These are phyloP conservation scores for Lasius fuliginosus DNA, from an alignment of 2,888 invertebrate genomes.

Conservation along the genomic window DNA sequence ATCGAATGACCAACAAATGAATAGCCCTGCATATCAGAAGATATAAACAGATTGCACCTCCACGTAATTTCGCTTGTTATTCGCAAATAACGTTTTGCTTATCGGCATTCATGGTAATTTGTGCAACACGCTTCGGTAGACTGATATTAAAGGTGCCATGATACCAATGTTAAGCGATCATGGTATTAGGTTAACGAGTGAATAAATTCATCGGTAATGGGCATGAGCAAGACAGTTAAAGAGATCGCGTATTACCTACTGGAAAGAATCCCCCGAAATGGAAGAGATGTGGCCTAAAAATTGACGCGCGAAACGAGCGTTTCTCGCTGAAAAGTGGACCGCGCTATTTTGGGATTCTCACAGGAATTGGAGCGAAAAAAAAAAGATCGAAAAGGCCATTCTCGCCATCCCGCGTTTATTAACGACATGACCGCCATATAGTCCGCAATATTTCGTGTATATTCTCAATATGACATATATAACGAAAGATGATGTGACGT, in stretches of 20 bases:
- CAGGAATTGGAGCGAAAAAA: conserved; percentile 65
- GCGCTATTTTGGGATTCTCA: conserved; percentile 24
- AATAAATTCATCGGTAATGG: conserved; percentile 30
- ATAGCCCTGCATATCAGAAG: not conserved
- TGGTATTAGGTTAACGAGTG: conserved; percentile 66
- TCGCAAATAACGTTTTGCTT: conserved; percentile 48
- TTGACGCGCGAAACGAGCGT: conserved; percentile 21
- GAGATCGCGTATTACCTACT: conserved; percentile 36
- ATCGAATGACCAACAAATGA: conserved; percentile 8
- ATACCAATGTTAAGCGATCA: conserved; percentile 59
- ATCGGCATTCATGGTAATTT: conserved; percentile 51
- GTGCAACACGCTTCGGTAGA: conserved; percentile 49
- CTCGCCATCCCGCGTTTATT: conserved; percentile 24
- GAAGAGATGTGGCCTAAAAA: conserved; percentile 12
- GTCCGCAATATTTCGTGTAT: conserved; percentile 10
- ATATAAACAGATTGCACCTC: conserved; percentile 10
- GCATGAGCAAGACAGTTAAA: conserved; percentile 33
- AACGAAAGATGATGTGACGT: not conserved
- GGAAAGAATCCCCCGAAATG: conserved; percentile 6
- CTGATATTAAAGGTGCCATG: conserved; percentile 53
- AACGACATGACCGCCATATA: not conserved
- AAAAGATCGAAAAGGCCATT: conserved; percentile 37
- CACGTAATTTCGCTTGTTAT: conserved; percentile 23
- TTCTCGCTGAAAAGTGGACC: conserved; percentile 32
- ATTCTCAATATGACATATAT: not conserved